A percentile compares a stretch with the other conserved stretches of the same genome.
These are phyloP conservation scores for Trogon surrucura DNA, from an alignment of 2,113 vertebrate species.

Conservation along the genomic window DNA sequence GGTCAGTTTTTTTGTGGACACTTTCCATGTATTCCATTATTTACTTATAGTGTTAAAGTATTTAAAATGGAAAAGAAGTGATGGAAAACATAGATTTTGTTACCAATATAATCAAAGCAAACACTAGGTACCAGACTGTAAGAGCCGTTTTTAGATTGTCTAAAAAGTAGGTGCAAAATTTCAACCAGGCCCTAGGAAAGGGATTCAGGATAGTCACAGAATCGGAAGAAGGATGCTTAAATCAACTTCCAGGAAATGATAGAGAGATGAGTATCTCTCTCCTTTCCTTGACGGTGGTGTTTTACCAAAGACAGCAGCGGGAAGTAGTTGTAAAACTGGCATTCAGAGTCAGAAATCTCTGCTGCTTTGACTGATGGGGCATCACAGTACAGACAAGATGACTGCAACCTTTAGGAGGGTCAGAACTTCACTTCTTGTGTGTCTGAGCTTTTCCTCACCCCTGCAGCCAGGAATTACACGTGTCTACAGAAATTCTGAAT, in stretches of 20 bases:
- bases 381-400: rapidly evolving
- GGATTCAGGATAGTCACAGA: not conserved
- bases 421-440: not conserved
- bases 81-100: not conserved
- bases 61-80: not conserved
- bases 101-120: not conserved
- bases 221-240: not conserved
- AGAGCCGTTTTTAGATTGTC: not conserved
- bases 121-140: not conserved
- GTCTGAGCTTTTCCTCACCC: not conserved
- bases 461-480: not conserved
- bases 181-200: not conserved
- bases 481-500: not conserved
- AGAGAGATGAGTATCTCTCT: not conserved
- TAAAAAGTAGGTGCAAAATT: not conserved
- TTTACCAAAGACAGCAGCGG: not conserved
- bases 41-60: not conserved
- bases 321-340: not conserved
- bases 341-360: not conserved
- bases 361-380: not conserved
- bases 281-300: not conserved
- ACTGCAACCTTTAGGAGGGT: not conserved
- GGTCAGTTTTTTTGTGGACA: not conserved
- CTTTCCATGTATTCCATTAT: not conserved
- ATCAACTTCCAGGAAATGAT: not conserved